phyloP scores from a whole-genome alignment of 2,797 vertebrate genomes.

The Yasuhikotakia modesta region DNA sequence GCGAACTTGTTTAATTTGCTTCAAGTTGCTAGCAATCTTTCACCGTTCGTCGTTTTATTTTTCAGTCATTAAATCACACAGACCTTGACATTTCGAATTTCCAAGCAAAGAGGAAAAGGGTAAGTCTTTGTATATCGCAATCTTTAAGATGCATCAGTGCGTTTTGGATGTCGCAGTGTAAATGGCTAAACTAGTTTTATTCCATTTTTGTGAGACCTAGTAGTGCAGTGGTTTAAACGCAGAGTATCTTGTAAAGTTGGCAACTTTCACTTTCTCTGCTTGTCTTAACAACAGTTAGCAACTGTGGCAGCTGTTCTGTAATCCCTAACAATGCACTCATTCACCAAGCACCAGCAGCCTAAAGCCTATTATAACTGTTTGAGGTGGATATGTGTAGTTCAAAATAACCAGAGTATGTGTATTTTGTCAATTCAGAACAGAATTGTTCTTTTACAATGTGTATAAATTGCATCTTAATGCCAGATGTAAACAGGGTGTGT shows the following conservation, averaged over 20 bases:
- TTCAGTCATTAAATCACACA: conserved; percentile 82
- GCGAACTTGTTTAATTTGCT: neutral
- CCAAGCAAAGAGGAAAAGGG: conserved; percentile 85
- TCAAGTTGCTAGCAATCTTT: neutral
- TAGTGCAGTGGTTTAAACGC: too few relatives aligned
- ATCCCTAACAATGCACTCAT: conserved; percentile 60
- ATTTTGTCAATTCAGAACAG: neutral
- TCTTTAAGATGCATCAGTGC: neutral
- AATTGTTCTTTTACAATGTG: neutral
- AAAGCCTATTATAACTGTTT: conserved; percentile 35
- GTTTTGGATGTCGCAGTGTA: neutral
- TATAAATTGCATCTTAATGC: neutral
- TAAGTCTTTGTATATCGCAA: conserved; percentile 67
- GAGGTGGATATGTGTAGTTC: conserved; percentile 30
- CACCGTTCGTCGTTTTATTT: conserved; percentile 1
- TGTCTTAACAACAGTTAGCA: conserved; percentile 58
- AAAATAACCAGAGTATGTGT: neutral
- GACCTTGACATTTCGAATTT: conserved; percentile 74
- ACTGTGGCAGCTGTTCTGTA: conserved; percentile 71
- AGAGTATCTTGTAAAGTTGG: conserved; percentile 15
- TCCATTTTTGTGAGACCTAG: too few relatives aligned
- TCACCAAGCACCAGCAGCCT: conserved; percentile 47
- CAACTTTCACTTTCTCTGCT: conserved; percentile 54
- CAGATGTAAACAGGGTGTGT: neutral
- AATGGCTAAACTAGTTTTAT: too few relatives aligned